Evolutionary conservation across 2,888 invertebrate species (phyloP).

Genomic region (Ophion ellenae): DNA sequence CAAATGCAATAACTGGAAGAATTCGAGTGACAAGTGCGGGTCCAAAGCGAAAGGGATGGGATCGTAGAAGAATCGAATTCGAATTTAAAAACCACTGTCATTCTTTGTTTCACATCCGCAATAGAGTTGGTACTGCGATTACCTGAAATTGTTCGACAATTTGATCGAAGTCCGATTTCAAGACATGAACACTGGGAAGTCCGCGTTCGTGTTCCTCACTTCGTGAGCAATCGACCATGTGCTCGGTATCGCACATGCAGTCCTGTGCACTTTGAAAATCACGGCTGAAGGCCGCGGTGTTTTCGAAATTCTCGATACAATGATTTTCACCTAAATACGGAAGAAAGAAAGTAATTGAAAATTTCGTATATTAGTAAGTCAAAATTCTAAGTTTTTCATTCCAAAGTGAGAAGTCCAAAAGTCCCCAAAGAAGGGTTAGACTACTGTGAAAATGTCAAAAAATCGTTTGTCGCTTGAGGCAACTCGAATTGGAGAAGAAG

Average conservation of each 20-base stretch:
- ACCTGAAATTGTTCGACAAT: conserved; percentile 88
- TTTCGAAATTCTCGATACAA: conserved; percentile 96
- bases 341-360: not conserved
- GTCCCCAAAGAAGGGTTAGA: too few species aligned
- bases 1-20: too few species aligned
- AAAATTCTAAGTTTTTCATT: not conserved
- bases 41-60: too few species aligned
- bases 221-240: conserved; percentile 96
- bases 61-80: too few species aligned
- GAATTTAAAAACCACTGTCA: not conserved
- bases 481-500: too few species aligned
- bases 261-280: conserved; percentile 96
- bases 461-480: too few species aligned
- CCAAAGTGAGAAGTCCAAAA: not conserved
- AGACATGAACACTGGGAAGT: conserved; percentile 79
- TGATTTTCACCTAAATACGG: conserved; percentile 90
- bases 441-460: too few species aligned
- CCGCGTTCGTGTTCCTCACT: conserved; percentile 82
- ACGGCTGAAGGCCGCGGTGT: conserved; percentile 97
- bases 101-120: not conserved
- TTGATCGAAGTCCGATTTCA: conserved; percentile 87
- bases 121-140: conserved; percentile 42
- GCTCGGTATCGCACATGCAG: conserved; percentile 99
- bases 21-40: too few species aligned
- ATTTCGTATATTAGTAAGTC: not conserved